These are phyloP conservation scores for Toxonevra muliebris DNA, from an alignment of 2,888 invertebrate genomes.

Conservation along the genomic window DNA sequence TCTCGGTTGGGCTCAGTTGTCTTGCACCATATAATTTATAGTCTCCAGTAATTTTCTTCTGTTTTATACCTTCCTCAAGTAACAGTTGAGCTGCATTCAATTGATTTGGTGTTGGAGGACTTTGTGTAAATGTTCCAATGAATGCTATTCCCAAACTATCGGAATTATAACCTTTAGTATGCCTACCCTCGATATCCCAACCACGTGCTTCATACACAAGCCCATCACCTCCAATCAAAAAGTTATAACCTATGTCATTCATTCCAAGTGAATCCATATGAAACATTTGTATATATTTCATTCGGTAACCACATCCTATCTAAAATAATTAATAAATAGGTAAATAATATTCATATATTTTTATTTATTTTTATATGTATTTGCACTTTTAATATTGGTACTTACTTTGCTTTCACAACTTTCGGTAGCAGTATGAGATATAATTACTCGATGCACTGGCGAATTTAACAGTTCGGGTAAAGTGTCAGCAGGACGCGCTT, in stretches of 20 bases:
- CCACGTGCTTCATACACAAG: constrained; percentile 76
- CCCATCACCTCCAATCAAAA: constrained; percentile 80
- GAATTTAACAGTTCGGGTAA: constrained; percentile 57
- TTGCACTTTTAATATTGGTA: not conserved
- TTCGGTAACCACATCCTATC: constrained; percentile 68
- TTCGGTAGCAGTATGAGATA: constrained; percentile 73
- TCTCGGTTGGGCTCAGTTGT: constrained; percentile 73
- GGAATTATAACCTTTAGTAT: constrained; percentile 73
- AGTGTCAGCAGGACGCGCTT: no score
- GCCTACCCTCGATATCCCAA: constrained; percentile 75
- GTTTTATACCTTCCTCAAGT: constrained; percentile 70
- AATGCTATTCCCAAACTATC: constrained; percentile 76
- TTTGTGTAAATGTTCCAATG: constrained; percentile 73
- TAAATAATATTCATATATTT: not conserved
- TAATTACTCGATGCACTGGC: constrained; percentile 68
- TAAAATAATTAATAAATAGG: constrained; percentile 11
- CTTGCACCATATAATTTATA: constrained; percentile 76
- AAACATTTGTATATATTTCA: constrained; percentile 71
- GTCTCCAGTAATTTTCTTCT: constrained; percentile 69
- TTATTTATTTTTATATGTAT: not conserved
- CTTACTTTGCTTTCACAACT: constrained; percentile 63
- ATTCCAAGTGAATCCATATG: constrained; percentile 72
- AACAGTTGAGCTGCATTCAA: constrained; percentile 70
- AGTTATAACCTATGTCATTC: constrained; percentile 80
- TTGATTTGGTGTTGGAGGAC: constrained; percentile 67